Percentiles rank a stretch among this genome's conserved stretches.
phyloP scores from a whole-genome alignment of 2,888 invertebrate species.

The Bimastos eiseni region DNA sequence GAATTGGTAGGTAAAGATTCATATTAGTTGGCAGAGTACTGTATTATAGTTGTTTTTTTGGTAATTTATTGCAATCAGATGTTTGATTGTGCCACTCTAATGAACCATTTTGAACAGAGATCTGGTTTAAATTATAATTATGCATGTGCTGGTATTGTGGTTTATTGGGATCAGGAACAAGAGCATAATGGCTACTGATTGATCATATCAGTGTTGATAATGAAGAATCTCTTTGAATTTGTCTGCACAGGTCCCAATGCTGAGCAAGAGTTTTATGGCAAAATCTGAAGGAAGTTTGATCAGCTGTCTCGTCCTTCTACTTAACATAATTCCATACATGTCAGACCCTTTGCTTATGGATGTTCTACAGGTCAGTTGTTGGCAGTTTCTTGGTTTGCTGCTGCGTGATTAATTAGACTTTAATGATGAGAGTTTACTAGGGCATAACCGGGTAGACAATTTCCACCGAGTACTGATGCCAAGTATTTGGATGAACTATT shows the following conservation, averaged over 20 bases:
- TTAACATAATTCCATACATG: slow-evolving; percentile 55
- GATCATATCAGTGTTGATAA: not conserved
- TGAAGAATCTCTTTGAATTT: not conserved
- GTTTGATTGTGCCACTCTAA: too few relatives aligned
- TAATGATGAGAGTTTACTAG: too few relatives aligned
- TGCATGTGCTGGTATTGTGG: not conserved
- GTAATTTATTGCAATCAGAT: not conserved
- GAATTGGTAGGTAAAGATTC: slow-evolving; percentile 54
- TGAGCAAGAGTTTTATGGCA: slow-evolving; percentile 70
- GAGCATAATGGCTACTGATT: not conserved
- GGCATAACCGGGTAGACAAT: too few relatives aligned
- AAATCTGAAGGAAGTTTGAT: slow-evolving; percentile 73
- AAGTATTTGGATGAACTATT: not conserved
- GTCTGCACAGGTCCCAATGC: slow-evolving; percentile 50
- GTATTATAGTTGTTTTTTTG: not conserved
- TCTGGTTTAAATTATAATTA: not conserved
- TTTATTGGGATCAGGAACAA: not conserved
- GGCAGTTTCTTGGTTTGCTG: not conserved
- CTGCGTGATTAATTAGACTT: not conserved
- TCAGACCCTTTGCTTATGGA: slow-evolving; percentile 57
- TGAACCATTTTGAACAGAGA: not conserved
- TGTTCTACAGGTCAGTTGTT: slow-evolving; percentile 67
- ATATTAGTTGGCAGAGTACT: not conserved
- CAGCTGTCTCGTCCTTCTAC: slow-evolving; percentile 53
- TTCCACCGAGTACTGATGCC: too few relatives aligned